These are phyloP conservation scores for Bombycilla garrulus DNA, from an alignment of 2,113 vertebrate species.

Conservation along the genomic window DNA sequence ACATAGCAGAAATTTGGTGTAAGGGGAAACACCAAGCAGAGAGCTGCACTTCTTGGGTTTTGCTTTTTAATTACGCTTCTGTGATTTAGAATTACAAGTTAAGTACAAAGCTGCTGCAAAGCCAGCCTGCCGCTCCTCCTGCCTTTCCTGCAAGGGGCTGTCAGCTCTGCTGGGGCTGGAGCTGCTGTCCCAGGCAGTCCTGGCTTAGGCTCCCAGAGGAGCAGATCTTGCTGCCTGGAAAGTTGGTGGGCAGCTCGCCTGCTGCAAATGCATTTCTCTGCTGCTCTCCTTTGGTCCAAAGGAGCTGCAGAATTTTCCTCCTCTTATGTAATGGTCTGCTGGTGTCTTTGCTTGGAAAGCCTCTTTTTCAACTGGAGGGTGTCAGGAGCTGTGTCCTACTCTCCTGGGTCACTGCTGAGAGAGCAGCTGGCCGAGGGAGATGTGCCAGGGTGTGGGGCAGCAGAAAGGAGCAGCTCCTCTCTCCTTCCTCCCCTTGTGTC, in stretches of 20 bases:
- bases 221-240: neutral
- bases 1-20: neutral
- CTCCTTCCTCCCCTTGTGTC: neutral
- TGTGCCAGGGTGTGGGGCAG: neutral
- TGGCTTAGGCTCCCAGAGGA: neutral
- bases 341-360: constrained; percentile 22
- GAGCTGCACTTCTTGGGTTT: fast-evolving
- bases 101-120: neutral
- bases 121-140: neutral
- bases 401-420: neutral
- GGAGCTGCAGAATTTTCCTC: constrained; percentile 39
- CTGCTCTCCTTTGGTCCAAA: neutral
- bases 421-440: neutral
- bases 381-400: neutral
- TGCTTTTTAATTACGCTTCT: neutral
- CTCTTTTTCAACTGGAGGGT: neutral
- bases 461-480: neutral
- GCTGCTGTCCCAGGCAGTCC: neutral
- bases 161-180: neutral
- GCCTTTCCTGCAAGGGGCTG: neutral
- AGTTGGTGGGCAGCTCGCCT: constrained; percentile 1
- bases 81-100: neutral
- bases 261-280: neutral
- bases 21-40: neutral
- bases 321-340: constrained; percentile 52